Conservation (phyloP, 1,140 invertebrate genomes). For the Pseudomyrmex gracilis region DNA sequence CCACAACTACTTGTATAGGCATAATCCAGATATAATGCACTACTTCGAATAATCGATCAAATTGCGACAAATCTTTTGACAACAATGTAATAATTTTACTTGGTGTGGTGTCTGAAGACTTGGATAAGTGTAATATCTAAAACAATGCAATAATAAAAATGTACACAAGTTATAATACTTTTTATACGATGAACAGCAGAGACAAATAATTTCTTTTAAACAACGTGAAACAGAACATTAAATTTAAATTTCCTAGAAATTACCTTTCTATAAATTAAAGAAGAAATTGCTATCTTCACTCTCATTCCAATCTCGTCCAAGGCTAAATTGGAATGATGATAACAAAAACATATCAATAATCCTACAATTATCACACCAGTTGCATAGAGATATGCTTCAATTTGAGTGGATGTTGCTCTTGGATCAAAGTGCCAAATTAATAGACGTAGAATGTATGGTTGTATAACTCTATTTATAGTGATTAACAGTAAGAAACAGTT, state of each 20-base stretch:
- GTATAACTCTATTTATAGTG: slow-evolving; percentile 74
- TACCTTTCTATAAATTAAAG: slow-evolving; percentile 87
- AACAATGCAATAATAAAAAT: slow-evolving; percentile 7
- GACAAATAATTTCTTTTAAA: slow-evolving; percentile 5
- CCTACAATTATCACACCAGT: slow-evolving; percentile 82
- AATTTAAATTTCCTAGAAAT: slow-evolving; percentile 26
- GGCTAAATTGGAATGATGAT: slow-evolving; percentile 83
- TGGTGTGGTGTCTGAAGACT: slow-evolving; percentile 87
- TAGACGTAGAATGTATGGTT: slow-evolving; percentile 81
- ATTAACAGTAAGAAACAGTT: background rate
- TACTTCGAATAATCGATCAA: slow-evolving; percentile 82
- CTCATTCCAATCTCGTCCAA: slow-evolving; percentile 86
- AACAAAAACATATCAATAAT: slow-evolving; percentile 80
- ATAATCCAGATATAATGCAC: slow-evolving; percentile 91
- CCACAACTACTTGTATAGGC: slow-evolving; percentile 89
- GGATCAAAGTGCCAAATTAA: slow-evolving; percentile 85
- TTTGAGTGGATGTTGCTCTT: slow-evolving; percentile 72
- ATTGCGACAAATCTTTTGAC: slow-evolving; percentile 91
- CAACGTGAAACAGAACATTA: background rate
- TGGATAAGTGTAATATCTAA: slow-evolving; percentile 81
- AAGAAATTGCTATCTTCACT: slow-evolving; percentile 85
- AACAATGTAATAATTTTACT: slow-evolving; percentile 95
- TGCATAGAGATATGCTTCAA: slow-evolving; percentile 84
- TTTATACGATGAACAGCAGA: background rate
- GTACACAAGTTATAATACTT: background rate